Conservation (phyloP, 1,140 invertebrate genomes). For the Zaprionus tsacasi region DNA sequence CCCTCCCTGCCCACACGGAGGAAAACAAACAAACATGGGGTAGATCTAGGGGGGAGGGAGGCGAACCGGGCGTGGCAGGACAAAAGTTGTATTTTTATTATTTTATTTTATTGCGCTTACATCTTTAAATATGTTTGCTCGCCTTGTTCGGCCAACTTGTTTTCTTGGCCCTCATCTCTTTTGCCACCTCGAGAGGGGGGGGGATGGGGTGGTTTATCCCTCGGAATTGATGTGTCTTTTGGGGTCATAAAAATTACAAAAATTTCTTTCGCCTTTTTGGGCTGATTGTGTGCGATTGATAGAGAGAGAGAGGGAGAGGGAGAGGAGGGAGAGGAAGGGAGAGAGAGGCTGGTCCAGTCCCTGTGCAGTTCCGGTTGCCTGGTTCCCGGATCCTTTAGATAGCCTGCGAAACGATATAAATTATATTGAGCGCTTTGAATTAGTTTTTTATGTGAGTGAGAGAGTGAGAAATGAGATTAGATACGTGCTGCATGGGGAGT, state of each 20-base stretch:
- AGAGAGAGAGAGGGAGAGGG: not conserved
- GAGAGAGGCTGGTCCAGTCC: not conserved
- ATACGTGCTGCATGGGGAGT: slow-evolving; percentile 70
- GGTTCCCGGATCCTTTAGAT: slow-evolving; percentile 54
- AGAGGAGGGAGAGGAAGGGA: too few species aligned
- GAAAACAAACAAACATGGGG: slow-evolving; percentile 16
- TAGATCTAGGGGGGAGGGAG: slow-evolving; percentile 14
- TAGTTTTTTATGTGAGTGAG: slow-evolving; percentile 74
- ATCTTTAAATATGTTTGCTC: slow-evolving; percentile 79
- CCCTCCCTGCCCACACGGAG: not conserved
- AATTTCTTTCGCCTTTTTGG: slow-evolving; percentile 72
- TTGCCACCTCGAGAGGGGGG: not conserved
- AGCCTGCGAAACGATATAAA: slow-evolving; percentile 75
- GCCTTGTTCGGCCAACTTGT: slow-evolving; percentile 42
- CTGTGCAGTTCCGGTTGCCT: not conserved
- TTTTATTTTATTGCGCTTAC: slow-evolving; percentile 82
- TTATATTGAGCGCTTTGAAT: slow-evolving; percentile 80
- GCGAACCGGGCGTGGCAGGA: slow-evolving; percentile 18
- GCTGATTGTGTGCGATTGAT: slow-evolving; percentile 71
- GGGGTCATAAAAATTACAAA: slow-evolving; percentile 82
- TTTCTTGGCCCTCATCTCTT: slow-evolving; percentile 1
- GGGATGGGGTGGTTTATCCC: slow-evolving; percentile 35
- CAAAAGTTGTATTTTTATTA: slow-evolving; percentile 80
- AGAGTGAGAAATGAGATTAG: slow-evolving; percentile 76
- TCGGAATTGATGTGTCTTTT: slow-evolving; percentile 80